A percentile compares a stretch with the other conserved stretches of the same genome.
Evolutionary conservation across 2,888 invertebrate genomes (phyloP).

Genomic region (Euzetes globulus): DNA sequence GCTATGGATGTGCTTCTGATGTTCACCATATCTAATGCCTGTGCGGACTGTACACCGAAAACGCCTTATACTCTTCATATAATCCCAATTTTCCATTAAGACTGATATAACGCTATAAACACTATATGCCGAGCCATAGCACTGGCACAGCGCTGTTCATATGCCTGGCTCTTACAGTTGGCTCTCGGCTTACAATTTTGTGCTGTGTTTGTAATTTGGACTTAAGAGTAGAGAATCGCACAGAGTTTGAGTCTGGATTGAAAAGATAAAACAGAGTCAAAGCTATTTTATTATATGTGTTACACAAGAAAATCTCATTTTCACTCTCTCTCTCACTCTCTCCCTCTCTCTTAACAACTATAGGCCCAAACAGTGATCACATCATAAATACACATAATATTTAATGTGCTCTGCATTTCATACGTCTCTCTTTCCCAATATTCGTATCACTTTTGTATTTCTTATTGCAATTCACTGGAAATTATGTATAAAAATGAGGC

Average conservation of each 20-base stretch:
- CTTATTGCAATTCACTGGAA: not conserved
- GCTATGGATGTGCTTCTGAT: conserved; percentile 17
- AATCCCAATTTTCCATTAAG: conserved; percentile 26
- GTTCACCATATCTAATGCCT: conserved; percentile 1
- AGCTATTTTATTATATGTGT: conserved; percentile 19
- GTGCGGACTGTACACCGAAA: not conserved
- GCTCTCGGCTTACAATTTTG: not conserved
- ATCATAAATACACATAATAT: not conserved
- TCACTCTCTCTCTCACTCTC: conserved; percentile 3
- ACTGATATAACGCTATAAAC: conserved; percentile 21
- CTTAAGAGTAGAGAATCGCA: not conserved
- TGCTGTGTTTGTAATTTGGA: conserved; percentile 18
- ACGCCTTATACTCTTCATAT: conserved; percentile 18
- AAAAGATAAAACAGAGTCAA: conserved; percentile 23
- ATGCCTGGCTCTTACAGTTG: not conserved
- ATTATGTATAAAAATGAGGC: not conserved
- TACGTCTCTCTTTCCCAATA: not conserved
- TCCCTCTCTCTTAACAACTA: not conserved
- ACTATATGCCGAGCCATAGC: conserved; percentile 10
- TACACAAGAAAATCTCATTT: conserved; percentile 21
- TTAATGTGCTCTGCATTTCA: not conserved
- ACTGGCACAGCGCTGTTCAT: not conserved
- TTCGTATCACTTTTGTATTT: not conserved
- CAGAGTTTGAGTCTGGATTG: conserved; percentile 8
- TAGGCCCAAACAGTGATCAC: not conserved